phyloP scores from a whole-genome alignment of 35 echinoderm and acorn worm genomes.

The Ophiothrix spiculata region DNA sequence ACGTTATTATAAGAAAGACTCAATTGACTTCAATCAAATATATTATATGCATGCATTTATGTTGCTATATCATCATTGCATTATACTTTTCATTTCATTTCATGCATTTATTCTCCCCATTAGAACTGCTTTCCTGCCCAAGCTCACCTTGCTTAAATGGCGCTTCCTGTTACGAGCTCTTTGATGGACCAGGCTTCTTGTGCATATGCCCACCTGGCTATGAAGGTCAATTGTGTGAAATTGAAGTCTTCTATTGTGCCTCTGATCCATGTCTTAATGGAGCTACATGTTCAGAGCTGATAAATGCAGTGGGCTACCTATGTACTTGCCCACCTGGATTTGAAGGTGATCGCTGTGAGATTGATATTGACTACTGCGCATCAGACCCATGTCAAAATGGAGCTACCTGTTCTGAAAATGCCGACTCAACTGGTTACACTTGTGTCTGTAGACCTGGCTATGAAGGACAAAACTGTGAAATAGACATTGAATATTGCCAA shows the following conservation, averaged over 20 bases:
- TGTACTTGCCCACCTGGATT: slow-evolving; percentile 60
- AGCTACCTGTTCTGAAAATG: slow-evolving; percentile 18
- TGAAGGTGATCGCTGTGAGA: slow-evolving; percentile 47
- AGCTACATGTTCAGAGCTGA: slow-evolving; percentile 46
- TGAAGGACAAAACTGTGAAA: slow-evolving; percentile 37
- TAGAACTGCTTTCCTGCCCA: not conserved
- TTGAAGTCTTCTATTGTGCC: too few relatives aligned
- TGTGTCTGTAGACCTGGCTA: slow-evolving; percentile 17
- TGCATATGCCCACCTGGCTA: too few relatives aligned
- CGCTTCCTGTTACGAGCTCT: too few relatives aligned
- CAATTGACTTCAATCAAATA: too few relatives aligned
- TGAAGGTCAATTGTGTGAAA: too few relatives aligned
- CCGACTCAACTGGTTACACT: not conserved
- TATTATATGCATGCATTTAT: too few relatives aligned
- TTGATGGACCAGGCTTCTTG: too few relatives aligned
- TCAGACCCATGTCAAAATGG: slow-evolving; percentile 28
- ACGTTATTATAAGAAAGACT: too few relatives aligned
- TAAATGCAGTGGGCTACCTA: slow-evolving; percentile 5
- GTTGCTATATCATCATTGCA: too few relatives aligned
- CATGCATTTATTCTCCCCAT: not conserved
- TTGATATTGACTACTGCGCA: slow-evolving; percentile 16
- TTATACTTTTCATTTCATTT: not conserved
- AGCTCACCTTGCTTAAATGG: too few relatives aligned
- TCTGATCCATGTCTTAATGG: slow-evolving; percentile 86
- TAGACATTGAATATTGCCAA: too few relatives aligned